phyloP scores from a whole-genome alignment of 2,113 vertebrate genomes.

The Mystacornis crossleyi region DNA sequence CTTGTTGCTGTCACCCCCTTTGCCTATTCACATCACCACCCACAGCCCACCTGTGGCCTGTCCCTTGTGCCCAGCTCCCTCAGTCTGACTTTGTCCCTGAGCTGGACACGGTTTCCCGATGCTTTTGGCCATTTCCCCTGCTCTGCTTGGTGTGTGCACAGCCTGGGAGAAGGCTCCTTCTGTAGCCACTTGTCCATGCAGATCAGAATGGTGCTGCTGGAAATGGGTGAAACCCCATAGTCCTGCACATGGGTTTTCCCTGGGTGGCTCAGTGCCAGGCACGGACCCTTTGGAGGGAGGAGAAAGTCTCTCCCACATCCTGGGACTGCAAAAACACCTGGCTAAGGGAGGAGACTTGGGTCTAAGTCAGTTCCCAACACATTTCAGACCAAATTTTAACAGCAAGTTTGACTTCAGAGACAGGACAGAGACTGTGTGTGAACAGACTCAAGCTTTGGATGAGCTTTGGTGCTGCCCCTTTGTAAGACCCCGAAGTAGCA shows the following conservation, averaged over 20 bases:
- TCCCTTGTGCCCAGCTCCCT: not conserved
- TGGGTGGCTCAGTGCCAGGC: not conserved
- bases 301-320: not conserved
- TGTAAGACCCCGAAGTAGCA: not conserved
- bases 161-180: not conserved
- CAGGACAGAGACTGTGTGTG: not conserved
- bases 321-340: not conserved
- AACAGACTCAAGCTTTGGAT: not conserved
- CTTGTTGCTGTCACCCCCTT: not conserved
- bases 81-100: not conserved
- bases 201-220: not conserved
- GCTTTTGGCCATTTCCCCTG: not conserved
- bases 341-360: not conserved
- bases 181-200: not conserved
- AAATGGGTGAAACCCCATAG: not conserved
- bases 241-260: not conserved
- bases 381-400: not conserved
- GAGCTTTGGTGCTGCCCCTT: not conserved
- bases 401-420: not conserved
- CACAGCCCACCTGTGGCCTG: not conserved
- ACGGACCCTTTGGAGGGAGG: not conserved
- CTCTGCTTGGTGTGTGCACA: not conserved
- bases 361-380: not conserved
- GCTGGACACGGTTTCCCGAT: accelerated
- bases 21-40: not conserved